phyloP scores from a whole-genome alignment of 2,797 vertebrate genomes.

The Tangara arthus region DNA sequence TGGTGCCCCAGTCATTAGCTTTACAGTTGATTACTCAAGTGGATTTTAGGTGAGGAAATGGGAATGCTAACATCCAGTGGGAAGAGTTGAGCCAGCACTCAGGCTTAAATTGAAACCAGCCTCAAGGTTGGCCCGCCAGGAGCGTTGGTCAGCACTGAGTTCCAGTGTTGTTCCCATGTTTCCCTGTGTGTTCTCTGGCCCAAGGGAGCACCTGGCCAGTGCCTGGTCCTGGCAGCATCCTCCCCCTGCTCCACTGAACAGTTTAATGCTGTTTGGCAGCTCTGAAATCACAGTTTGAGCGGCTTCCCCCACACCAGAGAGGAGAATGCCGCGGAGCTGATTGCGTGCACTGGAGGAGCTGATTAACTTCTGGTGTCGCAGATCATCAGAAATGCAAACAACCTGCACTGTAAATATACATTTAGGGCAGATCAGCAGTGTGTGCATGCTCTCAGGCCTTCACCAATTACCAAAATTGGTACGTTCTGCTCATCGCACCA shows the following conservation, averaged over 20 bases:
- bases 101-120: neutral
- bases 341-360: neutral
- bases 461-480: slow-evolving; percentile 35
- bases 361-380: neutral
- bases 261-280: neutral
- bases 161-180: fast-evolving
- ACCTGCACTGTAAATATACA: neutral
- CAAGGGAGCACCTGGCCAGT: neutral
- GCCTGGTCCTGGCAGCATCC: neutral
- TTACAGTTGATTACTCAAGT: slow-evolving; percentile 56
- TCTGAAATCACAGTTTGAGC: neutral
- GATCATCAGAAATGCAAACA: slow-evolving; percentile 59
- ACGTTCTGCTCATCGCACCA: fast-evolving
- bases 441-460: neutral
- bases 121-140: fast-evolving
- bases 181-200: fast-evolving
- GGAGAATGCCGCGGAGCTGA: neutral
- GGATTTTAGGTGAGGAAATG: neutral
- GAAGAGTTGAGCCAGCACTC: neutral
- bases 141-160: fast-evolving
- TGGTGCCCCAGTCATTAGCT: slow-evolving; percentile 5
- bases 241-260: neutral
- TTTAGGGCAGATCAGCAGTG: neutral
- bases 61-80: neutral
- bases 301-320: neutral